Percentiles rank a stretch among this genome's conserved stretches.
Evolutionary conservation across 2,113 vertebrate genomes (phyloP).

Genomic region (Gambusia affinis): DNA sequence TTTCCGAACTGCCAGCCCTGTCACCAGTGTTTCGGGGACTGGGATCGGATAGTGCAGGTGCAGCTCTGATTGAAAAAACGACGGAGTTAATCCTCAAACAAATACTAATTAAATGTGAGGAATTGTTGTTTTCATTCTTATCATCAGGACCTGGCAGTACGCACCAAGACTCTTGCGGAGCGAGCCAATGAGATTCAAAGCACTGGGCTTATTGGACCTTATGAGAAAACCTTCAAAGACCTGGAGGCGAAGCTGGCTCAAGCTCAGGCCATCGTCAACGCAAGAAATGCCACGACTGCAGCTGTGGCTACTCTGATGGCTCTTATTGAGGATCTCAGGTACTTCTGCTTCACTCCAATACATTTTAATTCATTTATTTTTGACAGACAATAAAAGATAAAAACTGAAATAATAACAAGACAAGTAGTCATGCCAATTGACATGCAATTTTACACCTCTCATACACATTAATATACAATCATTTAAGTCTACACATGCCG

Average conservation of each 20-base stretch:
- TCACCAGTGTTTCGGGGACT: conserved; percentile 96
- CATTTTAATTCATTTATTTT: too few relatives aligned
- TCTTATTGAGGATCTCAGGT: conserved; percentile 89
- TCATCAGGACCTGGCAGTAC: conserved; percentile 85
- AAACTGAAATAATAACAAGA: too few relatives aligned
- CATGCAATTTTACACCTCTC: too few relatives aligned
- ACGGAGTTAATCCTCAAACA: background rate
- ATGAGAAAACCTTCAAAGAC: conserved; percentile 84
- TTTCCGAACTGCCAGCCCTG: conserved; percentile 94
- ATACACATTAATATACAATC: too few relatives aligned
- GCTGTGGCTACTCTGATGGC: conserved; percentile 82
- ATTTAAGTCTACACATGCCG: too few relatives aligned
- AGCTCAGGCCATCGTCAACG: conserved; percentile 83
- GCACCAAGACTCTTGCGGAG: conserved; percentile 81
- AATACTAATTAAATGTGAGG: background rate
- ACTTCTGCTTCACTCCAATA: background rate
- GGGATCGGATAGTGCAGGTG: conserved; percentile 93
- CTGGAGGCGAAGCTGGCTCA: conserved; percentile 87
- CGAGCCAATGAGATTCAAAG: conserved; percentile 86
- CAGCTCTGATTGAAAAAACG: background rate
- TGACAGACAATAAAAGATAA: too few relatives aligned
- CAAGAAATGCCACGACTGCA: conserved; percentile 85
- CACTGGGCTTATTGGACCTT: conserved; percentile 85
- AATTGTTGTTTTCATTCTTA: background rate
- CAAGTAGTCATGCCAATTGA: too few relatives aligned